Evolutionary conservation across 2,113 vertebrate genomes (phyloP).

Genomic region (Pedionomus torquatus): DNA sequence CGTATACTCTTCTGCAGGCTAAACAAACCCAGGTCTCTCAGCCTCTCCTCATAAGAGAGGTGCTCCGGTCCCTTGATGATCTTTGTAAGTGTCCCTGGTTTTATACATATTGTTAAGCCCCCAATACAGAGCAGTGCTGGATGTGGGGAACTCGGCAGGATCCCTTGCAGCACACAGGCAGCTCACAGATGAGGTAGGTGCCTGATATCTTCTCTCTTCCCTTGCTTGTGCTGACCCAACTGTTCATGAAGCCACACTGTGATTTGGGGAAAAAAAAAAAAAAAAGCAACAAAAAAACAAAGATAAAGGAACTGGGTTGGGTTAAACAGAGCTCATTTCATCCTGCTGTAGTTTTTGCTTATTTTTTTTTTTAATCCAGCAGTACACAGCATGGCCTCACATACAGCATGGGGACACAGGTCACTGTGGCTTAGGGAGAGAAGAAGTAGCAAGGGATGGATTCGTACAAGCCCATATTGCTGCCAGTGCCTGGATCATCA

Average conservation of each 20-base stretch:
- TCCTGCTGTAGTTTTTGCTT: not conserved
- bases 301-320: not conserved
- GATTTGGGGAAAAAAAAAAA: not conserved
- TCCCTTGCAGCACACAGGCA: not conserved
- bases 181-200: not conserved
- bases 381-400: not conserved
- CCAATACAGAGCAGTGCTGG: not conserved
- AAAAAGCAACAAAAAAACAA: not conserved
- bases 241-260: not conserved
- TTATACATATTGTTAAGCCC: not conserved
- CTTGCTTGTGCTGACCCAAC: not conserved
- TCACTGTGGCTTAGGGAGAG: not conserved
- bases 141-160: not conserved
- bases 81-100: not conserved
- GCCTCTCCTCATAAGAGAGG: not conserved
- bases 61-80: not conserved
- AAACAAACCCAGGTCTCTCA: not conserved
- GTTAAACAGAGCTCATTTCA: constrained; percentile 6
- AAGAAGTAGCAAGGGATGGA: not conserved
- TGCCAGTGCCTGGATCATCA: not conserved
- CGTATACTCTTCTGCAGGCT: not conserved
- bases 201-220: not conserved
- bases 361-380: not conserved
- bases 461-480: not conserved
- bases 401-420: rapidly evolving